Conservation (phyloP, 2,797 vertebrate genomes). For the Sphenodon punctatus region DNA sequence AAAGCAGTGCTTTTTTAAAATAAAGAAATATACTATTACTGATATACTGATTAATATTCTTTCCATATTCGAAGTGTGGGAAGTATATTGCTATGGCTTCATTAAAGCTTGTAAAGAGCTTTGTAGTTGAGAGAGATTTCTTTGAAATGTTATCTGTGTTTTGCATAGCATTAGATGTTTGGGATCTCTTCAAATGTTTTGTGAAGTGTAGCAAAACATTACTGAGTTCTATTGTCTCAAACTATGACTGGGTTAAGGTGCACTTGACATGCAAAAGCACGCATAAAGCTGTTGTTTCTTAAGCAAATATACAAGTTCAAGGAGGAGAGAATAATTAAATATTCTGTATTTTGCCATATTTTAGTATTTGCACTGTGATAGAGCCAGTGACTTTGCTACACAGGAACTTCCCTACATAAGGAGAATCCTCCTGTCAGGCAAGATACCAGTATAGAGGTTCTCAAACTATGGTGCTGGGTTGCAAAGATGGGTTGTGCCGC, state of each 20-base stretch:
- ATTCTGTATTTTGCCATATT: neutral
- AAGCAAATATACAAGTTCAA: too few relatives aligned
- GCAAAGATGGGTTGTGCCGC: too few relatives aligned
- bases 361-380: neutral
- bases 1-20: too few relatives aligned
- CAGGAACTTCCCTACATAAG: neutral
- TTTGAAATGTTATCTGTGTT: neutral
- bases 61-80: neutral
- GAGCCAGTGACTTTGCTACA: neutral
- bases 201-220: neutral
- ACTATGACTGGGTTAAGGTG: neutral
- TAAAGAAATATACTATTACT: too few relatives aligned
- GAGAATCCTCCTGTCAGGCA: too few relatives aligned
- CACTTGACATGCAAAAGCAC: neutral
- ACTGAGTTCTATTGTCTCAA: neutral
- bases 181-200: neutral
- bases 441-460: too few relatives aligned
- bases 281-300: neutral
- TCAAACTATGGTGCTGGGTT: too few relatives aligned
- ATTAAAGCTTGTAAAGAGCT: neutral
- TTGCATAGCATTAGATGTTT: neutral
- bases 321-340: neutral
- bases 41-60: too few relatives aligned
- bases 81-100: neutral
- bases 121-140: neutral